Conservation (phyloP, 2,113 vertebrate genomes). For the Eulemur macaco region DNA sequence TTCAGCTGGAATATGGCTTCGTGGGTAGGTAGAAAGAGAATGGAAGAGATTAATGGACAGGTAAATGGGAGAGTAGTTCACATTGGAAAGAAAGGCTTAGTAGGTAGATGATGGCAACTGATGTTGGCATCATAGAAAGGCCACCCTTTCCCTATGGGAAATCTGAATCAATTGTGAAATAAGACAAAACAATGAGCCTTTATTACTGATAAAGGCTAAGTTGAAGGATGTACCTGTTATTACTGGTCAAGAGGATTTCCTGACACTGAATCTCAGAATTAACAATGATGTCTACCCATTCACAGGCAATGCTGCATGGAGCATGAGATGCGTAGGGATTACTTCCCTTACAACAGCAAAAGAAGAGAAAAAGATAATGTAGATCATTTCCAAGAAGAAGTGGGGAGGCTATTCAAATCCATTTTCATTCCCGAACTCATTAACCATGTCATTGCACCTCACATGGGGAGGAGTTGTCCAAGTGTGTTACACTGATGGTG, state of each 20-base stretch:
- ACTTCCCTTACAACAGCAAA: background rate
- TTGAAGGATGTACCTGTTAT: background rate
- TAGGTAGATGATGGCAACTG: background rate
- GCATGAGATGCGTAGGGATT: background rate
- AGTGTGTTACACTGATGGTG: background rate
- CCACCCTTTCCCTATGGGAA: background rate
- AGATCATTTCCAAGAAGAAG: background rate
- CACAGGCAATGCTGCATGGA: background rate
- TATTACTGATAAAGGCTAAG: background rate
- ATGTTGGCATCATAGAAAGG: background rate
- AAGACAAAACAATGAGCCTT: constrained; percentile 39
- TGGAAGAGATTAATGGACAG: background rate
- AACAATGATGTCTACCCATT: background rate
- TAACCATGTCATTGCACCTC: background rate
- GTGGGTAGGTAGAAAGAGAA: background rate
- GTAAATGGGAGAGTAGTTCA: background rate
- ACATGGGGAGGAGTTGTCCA: background rate
- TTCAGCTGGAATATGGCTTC: background rate
- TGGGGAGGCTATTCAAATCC: background rate
- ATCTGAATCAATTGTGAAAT: constrained; percentile 29
- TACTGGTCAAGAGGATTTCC: background rate
- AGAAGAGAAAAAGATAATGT: background rate
- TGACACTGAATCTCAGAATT: background rate
- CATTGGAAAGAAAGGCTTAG: background rate
- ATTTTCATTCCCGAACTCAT: background rate